Evolutionary conservation across 53 echinoderm and acorn worm species (phyloP), one percentile per base, ranked within the genome.

Genomic region (Holothuria scabra): DNA sequence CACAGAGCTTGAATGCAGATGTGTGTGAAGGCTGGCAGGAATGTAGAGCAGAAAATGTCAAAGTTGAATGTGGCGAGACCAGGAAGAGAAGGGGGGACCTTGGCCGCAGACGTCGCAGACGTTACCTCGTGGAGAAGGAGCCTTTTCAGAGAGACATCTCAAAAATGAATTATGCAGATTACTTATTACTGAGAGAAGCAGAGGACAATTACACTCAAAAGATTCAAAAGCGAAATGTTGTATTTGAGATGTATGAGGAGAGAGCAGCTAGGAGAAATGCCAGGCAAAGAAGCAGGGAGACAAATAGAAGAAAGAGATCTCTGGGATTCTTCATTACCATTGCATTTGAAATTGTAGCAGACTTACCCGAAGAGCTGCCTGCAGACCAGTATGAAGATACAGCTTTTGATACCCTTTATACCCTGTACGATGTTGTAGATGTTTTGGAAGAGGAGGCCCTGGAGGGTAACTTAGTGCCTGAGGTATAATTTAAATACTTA

Each of bases 1-100:
- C 79, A 25, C 52, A 24, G 56, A 24, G 11, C 16, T 9, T 56
- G 31, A 79, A 19, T 24, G 57, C 69, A 62, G 66, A 67, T 48
- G 67, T 89, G 38, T 92, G 92, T 79, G 78, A 76, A 34, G 33
- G 60, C 37, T 66, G 61, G 26, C 66, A 84, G 55, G 31, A 86
- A 14, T 92, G 92, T 66, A 59, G 85, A 49, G 84, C 48, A 9
- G 80, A 82, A 21, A 92, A 92, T 55, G 92, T 92, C 28, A 62
- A 22, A 31, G 90, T 92, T 25, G 86, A 83, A 24, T 92, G 92
- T 34, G 92, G 89, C 10, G 49, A 72, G 12, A 64, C 48, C 4
- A 26, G 29, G 21, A 64, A 38, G 0, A 64, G 85, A 25, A 76
- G 79, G 4, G 52, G 52, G 2, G 52, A 52, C 52, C 52, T 16